phyloP scores from a whole-genome alignment of 2,113 vertebrate species.

The Panthera tigris region DNA sequence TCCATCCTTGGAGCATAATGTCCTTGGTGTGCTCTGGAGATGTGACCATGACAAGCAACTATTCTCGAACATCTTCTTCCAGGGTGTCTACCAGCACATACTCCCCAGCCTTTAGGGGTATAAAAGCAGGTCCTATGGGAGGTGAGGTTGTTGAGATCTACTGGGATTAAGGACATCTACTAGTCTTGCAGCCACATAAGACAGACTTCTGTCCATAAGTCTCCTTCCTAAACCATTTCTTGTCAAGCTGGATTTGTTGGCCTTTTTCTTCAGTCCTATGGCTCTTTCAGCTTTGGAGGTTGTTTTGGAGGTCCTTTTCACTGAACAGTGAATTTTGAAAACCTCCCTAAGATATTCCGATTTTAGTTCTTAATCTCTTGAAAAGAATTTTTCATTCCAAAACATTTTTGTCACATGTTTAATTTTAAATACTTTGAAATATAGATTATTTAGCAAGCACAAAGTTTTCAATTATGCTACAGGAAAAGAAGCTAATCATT shows the following conservation, averaged over 20 bases:
- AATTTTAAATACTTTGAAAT: background rate
- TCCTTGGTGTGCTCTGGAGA: background rate
- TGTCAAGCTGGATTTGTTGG: background rate
- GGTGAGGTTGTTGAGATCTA: background rate
- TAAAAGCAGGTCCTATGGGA: background rate
- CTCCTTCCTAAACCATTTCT: background rate
- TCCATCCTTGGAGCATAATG: background rate
- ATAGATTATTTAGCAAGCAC: background rate
- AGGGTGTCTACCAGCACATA: background rate
- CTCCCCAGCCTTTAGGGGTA: background rate
- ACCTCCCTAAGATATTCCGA: background rate
- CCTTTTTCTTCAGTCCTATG: background rate
- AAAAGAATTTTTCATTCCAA: background rate
- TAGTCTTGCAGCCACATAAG: background rate
- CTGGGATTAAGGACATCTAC: background rate
- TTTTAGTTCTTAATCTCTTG: background rate
- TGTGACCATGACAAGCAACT: background rate
- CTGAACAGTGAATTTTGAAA: background rate
- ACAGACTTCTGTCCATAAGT: background rate
- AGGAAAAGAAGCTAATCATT: background rate
- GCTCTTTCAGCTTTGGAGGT: background rate
- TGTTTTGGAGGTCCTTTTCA: background rate
- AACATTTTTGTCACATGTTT: background rate
- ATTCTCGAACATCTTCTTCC: background rate
- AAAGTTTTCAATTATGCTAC: background rate